These are phyloP conservation scores for Macropodus opercularis DNA, from an alignment of 2,797 vertebrate species.

Conservation along the genomic window DNA sequence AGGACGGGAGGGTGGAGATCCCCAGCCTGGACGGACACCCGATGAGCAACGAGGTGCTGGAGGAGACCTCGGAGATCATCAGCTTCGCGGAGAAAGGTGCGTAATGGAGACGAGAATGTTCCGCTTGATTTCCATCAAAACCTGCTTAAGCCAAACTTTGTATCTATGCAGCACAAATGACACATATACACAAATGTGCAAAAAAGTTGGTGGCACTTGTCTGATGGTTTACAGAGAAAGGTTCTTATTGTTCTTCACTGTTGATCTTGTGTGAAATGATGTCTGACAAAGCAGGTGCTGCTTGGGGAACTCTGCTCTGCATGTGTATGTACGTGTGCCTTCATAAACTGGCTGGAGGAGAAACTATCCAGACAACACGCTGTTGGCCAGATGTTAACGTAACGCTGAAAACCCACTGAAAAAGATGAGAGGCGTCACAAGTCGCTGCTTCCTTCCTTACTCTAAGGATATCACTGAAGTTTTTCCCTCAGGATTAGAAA, in stretches of 20 bases:
- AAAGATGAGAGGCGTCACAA: slow-evolving; percentile 9
- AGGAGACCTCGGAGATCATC: slow-evolving; percentile 95
- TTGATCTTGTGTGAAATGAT: too few relatives aligned
- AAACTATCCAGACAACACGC: slow-evolving; percentile 9
- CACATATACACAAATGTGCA: too few relatives aligned
- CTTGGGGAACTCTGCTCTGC: not conserved
- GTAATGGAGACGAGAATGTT: not conserved
- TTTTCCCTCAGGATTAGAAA: not conserved
- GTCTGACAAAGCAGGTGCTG: not conserved
- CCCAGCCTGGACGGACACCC: slow-evolving; percentile 92
- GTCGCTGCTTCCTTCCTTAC: slow-evolving; percentile 5
- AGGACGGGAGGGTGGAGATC: slow-evolving; percentile 93
- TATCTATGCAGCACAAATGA: too few relatives aligned
- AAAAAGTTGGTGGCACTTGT: not conserved
- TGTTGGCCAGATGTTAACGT: slow-evolving; percentile 52
- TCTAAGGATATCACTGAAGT: too few relatives aligned
- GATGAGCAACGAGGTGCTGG: slow-evolving; percentile 83
- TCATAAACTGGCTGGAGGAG: slow-evolving; percentile 24
- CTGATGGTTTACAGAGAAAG: not conserved
- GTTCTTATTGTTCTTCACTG: not conserved
- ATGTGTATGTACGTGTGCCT: not conserved
- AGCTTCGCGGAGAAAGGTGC: slow-evolving; percentile 97
- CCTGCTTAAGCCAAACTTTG: too few relatives aligned
- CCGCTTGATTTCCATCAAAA: not conserved
- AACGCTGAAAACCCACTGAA: slow-evolving; percentile 23